Base-by-base conservation (phyloP, 2,797 vertebrate species). In the Gephyroberyx darwinii region DNA sequence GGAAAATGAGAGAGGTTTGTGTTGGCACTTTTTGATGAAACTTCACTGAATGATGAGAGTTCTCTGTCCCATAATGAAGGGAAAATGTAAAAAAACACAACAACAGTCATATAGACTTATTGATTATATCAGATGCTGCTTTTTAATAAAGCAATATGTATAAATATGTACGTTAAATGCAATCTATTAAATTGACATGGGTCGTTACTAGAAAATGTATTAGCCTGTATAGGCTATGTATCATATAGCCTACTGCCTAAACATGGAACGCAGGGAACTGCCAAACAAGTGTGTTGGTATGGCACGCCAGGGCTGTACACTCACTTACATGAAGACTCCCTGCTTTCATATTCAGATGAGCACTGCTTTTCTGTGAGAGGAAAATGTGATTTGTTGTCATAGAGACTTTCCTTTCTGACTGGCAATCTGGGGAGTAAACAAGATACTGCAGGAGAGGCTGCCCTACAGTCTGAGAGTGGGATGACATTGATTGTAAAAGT, bases 1-100 rank as follows among this genome's bases (percentile, higher is more conserved):
- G 68, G 5, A 76, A 26, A 22, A 60, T 65, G 56, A 84, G 70
- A 84, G 89, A 92, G 91, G 91, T 93, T 90, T 78, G 92, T 90
- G 9, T 35, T 22, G 53, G 9, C 31, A 45, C 12, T 17, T 30
- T n/a, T 47, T 37, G 33, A 26, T 26, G 26, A 26, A 26, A 26
- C 26, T 39, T 50, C 22, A 6, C 26, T 58, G 53, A 33, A 58
- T 8, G n/a, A 30, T 31, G n/a, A 6, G 41, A 19, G 39, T 10
- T 10, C 33, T 13, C 10, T 41, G 39, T 41, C 39, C 8, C 39
- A 41, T 9, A 41, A 13, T 10, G 39, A 26, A 26, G 26, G 39
- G 39, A 13, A 41, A 41, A 12, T 41, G 9, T 41, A 35, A 35
- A 35, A 35, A 35, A 35, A 7, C 33, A 35, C 33, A 35, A 35